Conservation (phyloP, 2,797 vertebrate species). For the Thalassophryne amazonica region DNA sequence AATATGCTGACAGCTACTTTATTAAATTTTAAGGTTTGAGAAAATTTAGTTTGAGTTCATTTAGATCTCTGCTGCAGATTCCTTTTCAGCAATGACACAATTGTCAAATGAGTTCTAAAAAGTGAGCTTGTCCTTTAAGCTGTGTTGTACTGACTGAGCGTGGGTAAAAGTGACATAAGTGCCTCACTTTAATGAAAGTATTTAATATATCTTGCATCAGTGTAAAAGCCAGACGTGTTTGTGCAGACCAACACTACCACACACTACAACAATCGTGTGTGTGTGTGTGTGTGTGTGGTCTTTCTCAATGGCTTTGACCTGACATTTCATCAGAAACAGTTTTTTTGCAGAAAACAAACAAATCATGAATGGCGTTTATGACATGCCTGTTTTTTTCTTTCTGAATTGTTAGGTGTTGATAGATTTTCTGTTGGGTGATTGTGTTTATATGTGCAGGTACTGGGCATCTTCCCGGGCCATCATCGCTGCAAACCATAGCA, state of each 20-base stretch:
- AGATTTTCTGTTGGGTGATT: not conserved
- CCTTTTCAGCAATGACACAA: too few relatives aligned
- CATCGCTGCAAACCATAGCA: constrained; percentile 34
- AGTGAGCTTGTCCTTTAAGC: too few relatives aligned
- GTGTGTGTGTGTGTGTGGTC: too few relatives aligned
- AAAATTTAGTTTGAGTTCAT: too few relatives aligned
- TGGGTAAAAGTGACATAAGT: not conserved
- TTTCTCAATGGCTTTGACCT: too few relatives aligned
- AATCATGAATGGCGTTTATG: not conserved
- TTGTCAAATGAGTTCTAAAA: too few relatives aligned
- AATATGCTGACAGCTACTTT: too few relatives aligned
- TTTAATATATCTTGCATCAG: not conserved
- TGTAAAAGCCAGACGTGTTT: not conserved
- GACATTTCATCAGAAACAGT: too few relatives aligned
- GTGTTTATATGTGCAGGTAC: not conserved
- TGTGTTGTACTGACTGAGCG: not conserved
- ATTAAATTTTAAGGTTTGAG: too few relatives aligned
- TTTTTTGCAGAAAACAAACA: not conserved
- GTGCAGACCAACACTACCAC: not conserved
- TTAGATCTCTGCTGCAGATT: too few relatives aligned
- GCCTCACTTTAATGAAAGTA: not conserved
- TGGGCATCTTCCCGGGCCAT: constrained; percentile 23
- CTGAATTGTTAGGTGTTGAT: not conserved
- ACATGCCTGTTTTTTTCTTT: not conserved
- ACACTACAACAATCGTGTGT: not conserved